These are phyloP conservation scores for Oryzias sinensis DNA, from an alignment of 2,797 vertebrate species.

Conservation along the genomic window DNA sequence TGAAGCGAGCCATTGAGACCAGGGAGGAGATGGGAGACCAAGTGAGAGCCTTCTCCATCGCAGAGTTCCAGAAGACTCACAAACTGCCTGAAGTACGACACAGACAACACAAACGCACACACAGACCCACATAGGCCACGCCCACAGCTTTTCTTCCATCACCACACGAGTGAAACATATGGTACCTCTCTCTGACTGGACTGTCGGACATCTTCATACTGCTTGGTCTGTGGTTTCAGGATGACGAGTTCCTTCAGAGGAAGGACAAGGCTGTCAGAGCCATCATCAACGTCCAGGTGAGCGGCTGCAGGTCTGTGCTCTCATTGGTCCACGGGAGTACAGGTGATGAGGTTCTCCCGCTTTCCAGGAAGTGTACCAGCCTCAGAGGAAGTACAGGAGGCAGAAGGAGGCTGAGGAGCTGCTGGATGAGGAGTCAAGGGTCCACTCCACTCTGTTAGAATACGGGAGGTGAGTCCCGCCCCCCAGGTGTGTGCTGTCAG, in stretches of 20 bases:
- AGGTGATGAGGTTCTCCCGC: neutral
- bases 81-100: conserved; percentile 87
- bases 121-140: no score
- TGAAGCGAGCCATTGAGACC: conserved; percentile 97
- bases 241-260: conserved; percentile 88
- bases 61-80: conserved; percentile 93
- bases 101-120: no score
- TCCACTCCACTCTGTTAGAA: conserved; percentile 93
- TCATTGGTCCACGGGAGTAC: no score
- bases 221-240: conserved; percentile 65
- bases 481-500: neutral
- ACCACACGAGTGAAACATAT: no score
- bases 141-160: no score
- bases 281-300: conserved; percentile 84
- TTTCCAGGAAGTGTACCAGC: conserved; percentile 89
- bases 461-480: conserved; percentile 81
- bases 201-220: neutral
- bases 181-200: neutral
- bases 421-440: conserved; percentile 89
- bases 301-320: conserved; percentile 42
- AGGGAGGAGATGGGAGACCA: conserved; percentile 97
- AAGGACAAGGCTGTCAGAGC: conserved; percentile 85
- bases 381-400: conserved; percentile 89
- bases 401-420: conserved; percentile 84
- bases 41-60: conserved; percentile 89